Percentiles rank a stretch among this genome's conserved stretches.
phyloP scores from a whole-genome alignment of 2,888 invertebrate genomes.

The Parascotia fuliginaria region DNA sequence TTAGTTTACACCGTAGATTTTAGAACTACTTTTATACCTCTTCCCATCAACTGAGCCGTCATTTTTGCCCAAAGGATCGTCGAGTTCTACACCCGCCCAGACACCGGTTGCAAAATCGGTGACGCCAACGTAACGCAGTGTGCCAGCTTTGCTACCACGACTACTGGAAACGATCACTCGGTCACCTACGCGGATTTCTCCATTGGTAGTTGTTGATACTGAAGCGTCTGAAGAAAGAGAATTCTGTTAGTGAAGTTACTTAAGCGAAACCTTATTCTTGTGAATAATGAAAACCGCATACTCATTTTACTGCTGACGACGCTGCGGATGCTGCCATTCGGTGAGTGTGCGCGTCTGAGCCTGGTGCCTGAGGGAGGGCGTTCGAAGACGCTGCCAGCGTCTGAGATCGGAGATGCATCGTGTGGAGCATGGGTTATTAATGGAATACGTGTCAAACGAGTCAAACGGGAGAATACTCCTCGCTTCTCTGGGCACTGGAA shows the following conservation, averaged over 20 bases:
- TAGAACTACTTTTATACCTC: constrained; percentile 85
- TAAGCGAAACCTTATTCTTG: neutral
- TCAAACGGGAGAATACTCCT: constrained; percentile 97
- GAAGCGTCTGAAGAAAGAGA: constrained; percentile 69
- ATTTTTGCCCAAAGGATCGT: constrained; percentile 97
- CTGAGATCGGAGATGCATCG: constrained; percentile 78
- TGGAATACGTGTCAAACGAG: constrained; percentile 92
- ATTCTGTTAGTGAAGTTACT: neutral
- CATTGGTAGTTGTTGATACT: constrained; percentile 76
- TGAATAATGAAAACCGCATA: constrained; percentile 48
- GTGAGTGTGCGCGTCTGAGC: constrained; percentile 74
- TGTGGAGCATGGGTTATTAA: constrained; percentile 84
- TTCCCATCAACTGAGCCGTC: constrained; percentile 97
- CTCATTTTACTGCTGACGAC: constrained; percentile 84
- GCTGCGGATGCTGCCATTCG: constrained; percentile 82
- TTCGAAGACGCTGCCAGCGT: constrained; percentile 80
- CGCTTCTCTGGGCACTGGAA: constrained; percentile 97
- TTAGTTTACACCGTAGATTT: neutral
- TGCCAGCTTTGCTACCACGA: constrained; percentile 95
- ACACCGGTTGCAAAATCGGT: constrained; percentile 97
- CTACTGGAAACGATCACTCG: constrained; percentile 95
- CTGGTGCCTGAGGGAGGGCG: constrained; percentile 77
- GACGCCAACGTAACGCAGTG: constrained; percentile 93
- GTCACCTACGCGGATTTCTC: constrained; percentile 93
- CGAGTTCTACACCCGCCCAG: constrained; percentile 98